Percentiles rank a stretch among this genome's conserved stretches.
These are phyloP conservation scores for Panagrolaimus sp. DNA, from an alignment of 1,140 invertebrate species.

Conservation along the genomic window DNA sequence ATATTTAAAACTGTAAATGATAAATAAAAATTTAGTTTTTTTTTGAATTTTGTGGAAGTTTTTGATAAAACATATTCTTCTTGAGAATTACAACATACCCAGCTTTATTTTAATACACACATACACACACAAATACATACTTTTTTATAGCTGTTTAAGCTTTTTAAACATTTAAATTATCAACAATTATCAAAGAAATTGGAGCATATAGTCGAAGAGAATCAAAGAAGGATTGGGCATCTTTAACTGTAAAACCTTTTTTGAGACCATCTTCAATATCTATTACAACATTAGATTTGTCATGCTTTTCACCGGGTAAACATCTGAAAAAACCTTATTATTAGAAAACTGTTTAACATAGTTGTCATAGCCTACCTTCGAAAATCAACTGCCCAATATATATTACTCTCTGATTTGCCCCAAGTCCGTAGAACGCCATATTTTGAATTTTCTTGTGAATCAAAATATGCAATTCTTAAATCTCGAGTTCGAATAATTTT, in stretches of 20 bases:
- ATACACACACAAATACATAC: too few species aligned
- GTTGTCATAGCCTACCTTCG: too few species aligned
- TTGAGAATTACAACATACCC: too few species aligned
- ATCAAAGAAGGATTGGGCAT: slow-evolving; percentile 1
- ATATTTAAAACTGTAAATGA: too few species aligned
- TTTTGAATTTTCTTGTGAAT: slow-evolving; percentile 29
- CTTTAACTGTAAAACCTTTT: slow-evolving; percentile 12
- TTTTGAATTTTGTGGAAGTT: too few species aligned
- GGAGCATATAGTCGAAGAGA: background rate
- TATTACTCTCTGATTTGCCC: slow-evolving; percentile 17
- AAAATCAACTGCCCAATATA: slow-evolving; percentile 36
- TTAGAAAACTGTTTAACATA: too few species aligned
- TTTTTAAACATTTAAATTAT: slow-evolving; percentile 10
- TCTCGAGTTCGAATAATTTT: slow-evolving; percentile 34
- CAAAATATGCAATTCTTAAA: slow-evolving; percentile 37
- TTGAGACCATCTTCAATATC: slow-evolving; percentile 15
- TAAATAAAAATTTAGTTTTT: too few species aligned
- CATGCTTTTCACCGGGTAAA: slow-evolving; percentile 1
- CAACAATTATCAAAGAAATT: slow-evolving; percentile 1
- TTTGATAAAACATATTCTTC: too few species aligned
- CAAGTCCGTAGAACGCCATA: slow-evolving; percentile 31
- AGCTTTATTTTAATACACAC: too few species aligned
- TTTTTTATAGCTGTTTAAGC: too few species aligned
- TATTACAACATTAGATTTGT: slow-evolving; percentile 3
- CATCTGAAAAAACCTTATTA: background rate